Base-by-base conservation (phyloP, 2,113 vertebrate genomes). In the Sander vitreus region DNA sequence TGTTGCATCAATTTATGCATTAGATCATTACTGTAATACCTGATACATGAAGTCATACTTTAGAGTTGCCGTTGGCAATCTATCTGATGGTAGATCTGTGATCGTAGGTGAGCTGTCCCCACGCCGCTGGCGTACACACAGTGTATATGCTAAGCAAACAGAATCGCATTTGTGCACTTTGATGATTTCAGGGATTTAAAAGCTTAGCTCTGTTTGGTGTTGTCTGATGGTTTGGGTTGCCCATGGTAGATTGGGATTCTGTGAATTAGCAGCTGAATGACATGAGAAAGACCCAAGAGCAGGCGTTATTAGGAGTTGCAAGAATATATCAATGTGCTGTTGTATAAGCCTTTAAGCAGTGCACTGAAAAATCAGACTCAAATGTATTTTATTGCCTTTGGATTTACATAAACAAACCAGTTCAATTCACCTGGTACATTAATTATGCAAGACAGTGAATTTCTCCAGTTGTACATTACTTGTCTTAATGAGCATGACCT, bases 101-200 rank as follows among this genome's bases (percentile, higher is more conserved):
- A 63, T 84, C 11, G 66, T 75, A 70, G 63, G 36, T 18, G 70
- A 88, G 80, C 79, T 60, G 81, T 72, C 77, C 85, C 86, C 81
- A 57, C 77, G 78, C 88, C 54, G 62, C 74, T 67, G 83, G 54
- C 58, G 62, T 65, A 82, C 86, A 91, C 75, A 87, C 88, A 81
- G 63, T 82, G 74, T 47, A 67, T 43, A 84, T 70, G 59, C 88
- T 84, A 92, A 91, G 83, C 91, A 93, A 93, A 92, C 90, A 93
- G 87, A 89, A 88, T 85, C 14, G 62, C 92, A 86, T 90, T 90
- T 92, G 92, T 91, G 89, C 91, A 91, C 91, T 89, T 90, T 90
- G 89, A 91, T 91, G 91, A 93, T 89, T 90, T 88, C 84, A 36
- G 84, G 92, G 88, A 88, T 93, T 93, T 93, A 88, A 89, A 92